phyloP scores from a whole-genome alignment of 2,113 vertebrate species.

The Galbula dea region DNA sequence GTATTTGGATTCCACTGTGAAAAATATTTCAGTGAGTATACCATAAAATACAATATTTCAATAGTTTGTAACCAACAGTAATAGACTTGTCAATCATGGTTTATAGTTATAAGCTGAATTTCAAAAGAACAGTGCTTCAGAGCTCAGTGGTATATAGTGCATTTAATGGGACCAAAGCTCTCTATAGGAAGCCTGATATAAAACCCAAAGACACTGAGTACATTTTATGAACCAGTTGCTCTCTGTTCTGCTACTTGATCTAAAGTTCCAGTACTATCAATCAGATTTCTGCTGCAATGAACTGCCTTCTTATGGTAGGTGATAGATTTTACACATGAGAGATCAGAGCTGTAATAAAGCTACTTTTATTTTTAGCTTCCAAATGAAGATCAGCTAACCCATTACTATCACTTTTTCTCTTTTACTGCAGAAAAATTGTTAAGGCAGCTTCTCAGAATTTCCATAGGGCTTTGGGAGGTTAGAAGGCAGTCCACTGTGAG shows the following conservation, averaged over 20 bases:
- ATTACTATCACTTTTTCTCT: slow-evolving; percentile 54
- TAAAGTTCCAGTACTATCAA: slow-evolving; percentile 52
- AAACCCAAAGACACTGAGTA: slow-evolving; percentile 53
- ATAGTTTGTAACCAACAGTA: slow-evolving; percentile 66
- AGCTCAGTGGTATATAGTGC: slow-evolving; percentile 47
- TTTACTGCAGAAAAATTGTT: slow-evolving; percentile 55
- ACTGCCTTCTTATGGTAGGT: slow-evolving; percentile 45
- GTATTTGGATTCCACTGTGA: slow-evolving; percentile 34
- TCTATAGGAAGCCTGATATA: slow-evolving; percentile 53
- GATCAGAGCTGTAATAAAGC: slow-evolving; percentile 63
- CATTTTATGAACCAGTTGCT: slow-evolving; percentile 65
- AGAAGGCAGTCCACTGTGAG: slow-evolving; percentile 45
- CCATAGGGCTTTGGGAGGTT: slow-evolving; percentile 38
- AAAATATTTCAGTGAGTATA: slow-evolving; percentile 50
- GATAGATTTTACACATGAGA: slow-evolving; percentile 69
- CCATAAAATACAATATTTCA: slow-evolving; percentile 56
- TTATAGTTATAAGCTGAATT: slow-evolving; percentile 65
- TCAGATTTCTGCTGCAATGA: slow-evolving; percentile 63
- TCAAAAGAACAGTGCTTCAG: slow-evolving; percentile 54
- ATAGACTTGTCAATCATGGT: slow-evolving; percentile 61
- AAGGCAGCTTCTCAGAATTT: slow-evolving; percentile 59
- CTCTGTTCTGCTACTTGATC: slow-evolving; percentile 61
- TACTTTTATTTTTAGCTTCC: slow-evolving; percentile 68
- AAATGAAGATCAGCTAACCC: slow-evolving; percentile 58
- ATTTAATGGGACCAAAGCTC: slow-evolving; percentile 60